Evolutionary conservation across 1,140 invertebrate species (phyloP).

Genomic region (Drosophila repletoides): DNA sequence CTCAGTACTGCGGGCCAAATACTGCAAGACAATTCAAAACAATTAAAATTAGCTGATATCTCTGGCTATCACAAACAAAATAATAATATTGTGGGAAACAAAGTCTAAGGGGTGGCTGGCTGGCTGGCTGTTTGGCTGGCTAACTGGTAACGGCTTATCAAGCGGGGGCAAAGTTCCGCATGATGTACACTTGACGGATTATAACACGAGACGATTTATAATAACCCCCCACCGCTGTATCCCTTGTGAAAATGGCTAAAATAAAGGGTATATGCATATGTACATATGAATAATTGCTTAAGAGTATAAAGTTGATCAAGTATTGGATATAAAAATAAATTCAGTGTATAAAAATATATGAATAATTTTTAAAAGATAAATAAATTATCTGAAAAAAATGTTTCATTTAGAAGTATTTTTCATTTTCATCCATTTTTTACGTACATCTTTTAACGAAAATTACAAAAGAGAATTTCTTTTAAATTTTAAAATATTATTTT

Average conservation of each 20-base stretch:
- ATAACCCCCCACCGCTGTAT: not conserved
- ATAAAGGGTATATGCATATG: not conserved
- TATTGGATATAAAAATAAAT: no score
- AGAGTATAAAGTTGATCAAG: no score
- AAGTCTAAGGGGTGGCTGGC: constrained; percentile 50
- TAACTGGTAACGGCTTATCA: constrained; percentile 32
- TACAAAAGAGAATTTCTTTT: no score
- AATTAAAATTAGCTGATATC: constrained; percentile 8
- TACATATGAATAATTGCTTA: not conserved
- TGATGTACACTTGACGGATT: constrained; percentile 19
- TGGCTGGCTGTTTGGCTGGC: no score
- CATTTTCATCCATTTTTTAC: no score
- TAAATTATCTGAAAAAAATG: no score
- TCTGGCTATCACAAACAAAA: constrained; percentile 8
- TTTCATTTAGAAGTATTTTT: no score
- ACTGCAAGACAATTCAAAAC: constrained; percentile 84
- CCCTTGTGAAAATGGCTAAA: constrained; percentile 39
- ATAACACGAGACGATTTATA: constrained; percentile 29
- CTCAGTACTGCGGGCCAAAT: constrained; percentile 95
- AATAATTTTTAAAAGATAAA: no score
- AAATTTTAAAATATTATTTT: no score
- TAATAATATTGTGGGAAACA: constrained; percentile 17
- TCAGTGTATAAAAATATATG: no score
- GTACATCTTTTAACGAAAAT: no score
- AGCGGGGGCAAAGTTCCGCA: constrained; percentile 49